Evolutionary conservation across 2,888 invertebrate genomes (phyloP).

Genomic region (Zele albiditarsus): DNA sequence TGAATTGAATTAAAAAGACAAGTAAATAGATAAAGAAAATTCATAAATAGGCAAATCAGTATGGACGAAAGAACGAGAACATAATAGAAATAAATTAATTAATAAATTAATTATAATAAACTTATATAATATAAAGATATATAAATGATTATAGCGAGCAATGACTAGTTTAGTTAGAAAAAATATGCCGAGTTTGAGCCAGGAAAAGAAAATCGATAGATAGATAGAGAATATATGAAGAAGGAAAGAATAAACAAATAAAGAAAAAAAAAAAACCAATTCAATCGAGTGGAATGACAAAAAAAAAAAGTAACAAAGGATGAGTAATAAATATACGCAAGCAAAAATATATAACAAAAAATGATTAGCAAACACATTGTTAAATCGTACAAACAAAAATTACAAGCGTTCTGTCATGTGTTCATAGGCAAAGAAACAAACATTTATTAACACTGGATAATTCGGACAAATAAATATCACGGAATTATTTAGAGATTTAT

Average conservation of each 20-base stretch:
- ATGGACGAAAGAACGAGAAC: background rate
- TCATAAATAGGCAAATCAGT: background rate
- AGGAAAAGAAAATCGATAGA: constrained; percentile 36
- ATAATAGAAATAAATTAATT: background rate
- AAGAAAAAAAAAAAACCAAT: constrained; percentile 23
- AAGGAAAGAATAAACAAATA: constrained; percentile 24
- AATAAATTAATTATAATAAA: too few species aligned
- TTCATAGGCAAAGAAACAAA: constrained; percentile 60
- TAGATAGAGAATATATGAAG: constrained; percentile 23
- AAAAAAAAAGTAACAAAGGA: constrained; percentile 53
- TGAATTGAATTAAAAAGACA: background rate
- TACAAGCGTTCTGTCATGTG: constrained; percentile 71
- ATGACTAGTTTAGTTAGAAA: constrained; percentile 68
- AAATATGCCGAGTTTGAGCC: constrained; percentile 43
- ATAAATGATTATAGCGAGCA: constrained; percentile 60
- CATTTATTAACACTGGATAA: constrained; percentile 22
- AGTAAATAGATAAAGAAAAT: background rate
- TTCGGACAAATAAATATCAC: constrained; percentile 23
- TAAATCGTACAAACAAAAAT: constrained; percentile 67
- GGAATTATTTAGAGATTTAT: constrained; percentile 30
- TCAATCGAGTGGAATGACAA: constrained; percentile 50
- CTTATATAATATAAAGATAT: background rate
- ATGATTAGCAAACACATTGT: constrained; percentile 55
- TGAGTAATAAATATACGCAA: constrained; percentile 42
- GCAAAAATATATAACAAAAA: too few species aligned